Percentiles rank a stretch among this genome's conserved stretches.
Conservation (phyloP, 2,113 vertebrate genomes). For the Onychostoma macrolepis region DNA sequence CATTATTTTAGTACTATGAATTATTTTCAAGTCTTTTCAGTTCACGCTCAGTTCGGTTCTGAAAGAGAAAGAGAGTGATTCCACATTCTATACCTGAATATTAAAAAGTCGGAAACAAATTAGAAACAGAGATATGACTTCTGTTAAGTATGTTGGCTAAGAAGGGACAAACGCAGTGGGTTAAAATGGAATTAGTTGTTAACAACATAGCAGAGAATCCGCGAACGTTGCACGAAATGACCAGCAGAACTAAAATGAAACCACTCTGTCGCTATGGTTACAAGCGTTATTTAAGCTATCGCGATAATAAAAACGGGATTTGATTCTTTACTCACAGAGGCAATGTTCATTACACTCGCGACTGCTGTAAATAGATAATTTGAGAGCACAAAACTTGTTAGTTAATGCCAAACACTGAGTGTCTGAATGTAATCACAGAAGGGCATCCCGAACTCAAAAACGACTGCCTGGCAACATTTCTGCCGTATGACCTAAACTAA, state of each 20-base stretch:
- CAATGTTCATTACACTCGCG: background rate
- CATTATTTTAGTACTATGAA: slow-evolving; percentile 65
- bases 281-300: background rate
- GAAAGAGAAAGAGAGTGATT: background rate
- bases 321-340: background rate
- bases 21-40: background rate
- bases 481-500: background rate
- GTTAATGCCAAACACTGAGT: background rate
- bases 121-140: background rate
- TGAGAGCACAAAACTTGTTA: background rate
- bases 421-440: background rate
- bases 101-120: background rate
- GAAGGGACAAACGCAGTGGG: background rate
- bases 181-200: background rate
- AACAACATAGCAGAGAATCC: background rate
- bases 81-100: background rate
- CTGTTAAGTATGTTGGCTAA: background rate
- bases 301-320: slow-evolving; percentile 12
- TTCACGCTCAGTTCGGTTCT: background rate
- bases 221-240: background rate
- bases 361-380: background rate
- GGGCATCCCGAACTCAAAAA: background rate
- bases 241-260: background rate
- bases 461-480: slow-evolving; percentile 13
- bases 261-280: background rate